A percentile compares a stretch with the other conserved stretches of the same genome.
Evolutionary conservation across 2,113 vertebrate species (phyloP).

Genomic region (Chloropsis cyanopogon): DNA sequence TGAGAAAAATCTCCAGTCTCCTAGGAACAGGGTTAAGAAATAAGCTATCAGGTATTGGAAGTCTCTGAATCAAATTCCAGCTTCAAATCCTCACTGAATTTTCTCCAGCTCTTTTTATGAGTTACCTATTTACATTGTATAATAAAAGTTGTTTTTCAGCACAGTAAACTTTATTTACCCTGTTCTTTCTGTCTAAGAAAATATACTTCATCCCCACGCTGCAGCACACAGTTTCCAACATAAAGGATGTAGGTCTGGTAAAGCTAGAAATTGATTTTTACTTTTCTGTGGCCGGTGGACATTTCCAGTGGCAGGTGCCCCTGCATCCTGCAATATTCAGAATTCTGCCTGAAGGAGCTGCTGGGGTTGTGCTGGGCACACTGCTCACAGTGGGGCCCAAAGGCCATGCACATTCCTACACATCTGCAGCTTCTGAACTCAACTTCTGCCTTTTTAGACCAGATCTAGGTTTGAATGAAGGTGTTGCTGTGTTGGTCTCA

Average conservation of each 20-base stretch:
- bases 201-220: neutral
- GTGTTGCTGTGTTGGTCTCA: neutral
- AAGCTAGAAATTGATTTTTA: neutral
- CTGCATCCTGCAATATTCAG: neutral
- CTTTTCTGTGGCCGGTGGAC: neutral
- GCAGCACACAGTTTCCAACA: neutral
- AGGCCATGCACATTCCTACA: neutral
- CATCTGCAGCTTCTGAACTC: neutral
- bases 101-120: neutral
- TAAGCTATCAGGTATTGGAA: constrained; percentile 6
- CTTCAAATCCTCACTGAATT: constrained; percentile 26
- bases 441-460: neutral
- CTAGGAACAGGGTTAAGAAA: neutral
- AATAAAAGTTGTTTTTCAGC: constrained; percentile 33
- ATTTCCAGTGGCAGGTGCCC: neutral
- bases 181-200: neutral
- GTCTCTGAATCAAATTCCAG: constrained; percentile 29
- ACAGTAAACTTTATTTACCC: neutral
- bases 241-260: neutral
- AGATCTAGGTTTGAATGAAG: too few relatives aligned
- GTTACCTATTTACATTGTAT: neutral
- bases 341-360: neutral
- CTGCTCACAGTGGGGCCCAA: neutral
- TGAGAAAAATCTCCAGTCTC: neutral
- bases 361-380: neutral